These are phyloP conservation scores for Apis mellifera DNA, from an alignment of 1,140 invertebrate genomes.

Conservation along the genomic window Amel_HAv3.1 CM009938.2:10748501-10749000, in stretches of 20 bases:
- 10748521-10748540: too few relatives aligned
- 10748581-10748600: too few relatives aligned
- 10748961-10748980: neutral
- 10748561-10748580: too few relatives aligned
- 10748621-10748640: too few relatives aligned
- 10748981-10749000: neutral
- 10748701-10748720: neutral
- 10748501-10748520: too few relatives aligned
- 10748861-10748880: constrained; percentile 27
- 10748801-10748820: constrained; percentile 11
- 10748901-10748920: constrained; percentile 18
- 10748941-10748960: constrained; percentile 20
- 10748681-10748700: neutral
- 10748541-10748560: too few relatives aligned
- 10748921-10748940: neutral
- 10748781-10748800: constrained; percentile 29
- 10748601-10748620: too few relatives aligned
- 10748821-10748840: constrained; percentile 21
- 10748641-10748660: too few relatives aligned
- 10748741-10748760: constrained; percentile 4
- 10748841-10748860: neutral
- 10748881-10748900: neutral
- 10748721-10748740: neutral
- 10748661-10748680: neutral
- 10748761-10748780: constrained; percentile 25